Percentiles rank a stretch among this genome's conserved stretches.
These are phyloP conservation scores for Crocuta crocuta DNA, from an alignment of 2,113 vertebrate species.

Conservation along the genomic window DNA sequence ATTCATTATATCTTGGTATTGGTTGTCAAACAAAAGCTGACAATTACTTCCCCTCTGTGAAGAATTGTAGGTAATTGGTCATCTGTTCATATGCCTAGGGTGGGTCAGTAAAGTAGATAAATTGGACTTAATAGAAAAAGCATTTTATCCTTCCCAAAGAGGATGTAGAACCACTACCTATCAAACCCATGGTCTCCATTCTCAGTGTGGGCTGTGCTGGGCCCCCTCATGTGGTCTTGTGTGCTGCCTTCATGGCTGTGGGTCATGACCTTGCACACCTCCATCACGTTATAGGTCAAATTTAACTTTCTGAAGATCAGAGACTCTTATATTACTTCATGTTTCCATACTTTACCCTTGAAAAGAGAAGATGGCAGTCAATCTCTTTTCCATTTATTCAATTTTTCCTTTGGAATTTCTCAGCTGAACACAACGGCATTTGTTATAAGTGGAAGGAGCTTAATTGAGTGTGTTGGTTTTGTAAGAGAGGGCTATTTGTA, in stretches of 20 bases:
- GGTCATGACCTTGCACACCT: not conserved
- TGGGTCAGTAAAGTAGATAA: not conserved
- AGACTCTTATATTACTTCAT: not conserved
- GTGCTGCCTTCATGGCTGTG: not conserved
- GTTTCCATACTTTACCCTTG: not conserved
- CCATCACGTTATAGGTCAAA: not conserved
- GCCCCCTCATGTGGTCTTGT: not conserved
- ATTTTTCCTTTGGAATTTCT: conserved; percentile 23
- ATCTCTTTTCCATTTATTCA: not conserved
- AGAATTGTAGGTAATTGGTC: conserved; percentile 1
- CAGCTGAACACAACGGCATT: conserved; percentile 39
- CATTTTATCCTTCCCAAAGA: not conserved
- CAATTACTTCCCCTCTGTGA: not conserved
- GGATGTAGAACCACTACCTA: not conserved
- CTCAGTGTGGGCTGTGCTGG: not conserved
- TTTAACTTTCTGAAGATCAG: conserved; percentile 6
- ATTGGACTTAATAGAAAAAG: not conserved
- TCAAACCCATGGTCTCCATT: not conserved
- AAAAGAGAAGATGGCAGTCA: conserved; percentile 24
- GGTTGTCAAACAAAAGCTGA: not conserved
- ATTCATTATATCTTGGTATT: not conserved
- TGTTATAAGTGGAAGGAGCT: conserved; percentile 40
- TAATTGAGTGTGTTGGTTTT: conserved; percentile 63
- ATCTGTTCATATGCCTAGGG: not conserved
- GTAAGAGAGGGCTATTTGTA: conserved; percentile 62